Percentiles rank a stretch among this genome's conserved stretches.
These are phyloP conservation scores for Henricia sp. DNA, from an alignment of 53 echinoderm and acorn worm species.

Conservation along the genomic window DNA sequence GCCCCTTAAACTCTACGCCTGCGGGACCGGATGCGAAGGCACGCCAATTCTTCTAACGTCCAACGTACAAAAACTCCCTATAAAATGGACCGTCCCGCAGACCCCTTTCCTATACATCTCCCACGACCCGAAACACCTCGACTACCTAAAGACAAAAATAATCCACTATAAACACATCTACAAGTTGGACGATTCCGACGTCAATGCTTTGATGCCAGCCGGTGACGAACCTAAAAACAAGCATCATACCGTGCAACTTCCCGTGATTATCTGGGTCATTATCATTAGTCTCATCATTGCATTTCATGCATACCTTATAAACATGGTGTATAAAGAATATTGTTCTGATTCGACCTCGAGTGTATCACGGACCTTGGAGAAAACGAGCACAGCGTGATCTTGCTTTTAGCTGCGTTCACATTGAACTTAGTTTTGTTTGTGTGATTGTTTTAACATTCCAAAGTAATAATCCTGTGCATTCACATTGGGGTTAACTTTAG, in stretches of 20 bases:
- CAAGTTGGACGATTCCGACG: constrained; percentile 73
- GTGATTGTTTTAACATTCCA: too few species aligned
- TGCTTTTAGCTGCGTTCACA: background rate
- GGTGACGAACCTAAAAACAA: constrained; percentile 23
- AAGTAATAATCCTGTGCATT: too few species aligned
- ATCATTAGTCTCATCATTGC: constrained; percentile 78
- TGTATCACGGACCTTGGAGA: constrained; percentile 13
- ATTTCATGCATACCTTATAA: constrained; percentile 85
- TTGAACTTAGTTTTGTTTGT: too few species aligned
- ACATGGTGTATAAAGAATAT: constrained; percentile 90
- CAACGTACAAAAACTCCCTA: constrained; percentile 68
- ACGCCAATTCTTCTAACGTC: constrained; percentile 71
- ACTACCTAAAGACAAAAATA: constrained; percentile 75
- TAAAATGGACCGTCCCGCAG: constrained; percentile 93
- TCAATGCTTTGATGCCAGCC: constrained; percentile 52
- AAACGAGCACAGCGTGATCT: constrained; percentile 33
- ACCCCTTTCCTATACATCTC: constrained; percentile 95
- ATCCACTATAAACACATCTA: constrained; percentile 90
- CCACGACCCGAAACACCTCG: constrained; percentile 85
- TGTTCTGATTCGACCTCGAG: constrained; percentile 51
- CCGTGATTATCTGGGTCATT: constrained; percentile 85
- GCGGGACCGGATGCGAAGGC: constrained; percentile 86
- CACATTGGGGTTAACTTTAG: too few species aligned
- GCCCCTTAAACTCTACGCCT: constrained; percentile 72
- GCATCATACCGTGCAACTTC: constrained; percentile 77